Evolutionary conservation across 2,888 invertebrate species (phyloP).

Genomic region (Vanessa cardui): DNA sequence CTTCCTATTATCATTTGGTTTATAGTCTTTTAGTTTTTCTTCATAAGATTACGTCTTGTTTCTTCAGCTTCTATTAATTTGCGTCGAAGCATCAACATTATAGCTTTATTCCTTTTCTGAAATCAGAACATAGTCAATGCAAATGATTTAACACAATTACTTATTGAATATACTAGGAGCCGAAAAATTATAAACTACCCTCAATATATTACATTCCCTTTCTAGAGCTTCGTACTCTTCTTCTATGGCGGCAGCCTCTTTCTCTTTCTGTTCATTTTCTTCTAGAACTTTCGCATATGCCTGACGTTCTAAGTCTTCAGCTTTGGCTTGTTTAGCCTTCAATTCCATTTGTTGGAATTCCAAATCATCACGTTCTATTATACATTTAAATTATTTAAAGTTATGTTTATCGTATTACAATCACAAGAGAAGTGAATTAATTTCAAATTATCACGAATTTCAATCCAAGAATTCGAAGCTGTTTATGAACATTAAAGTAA

Average conservation of each 20-base stretch:
- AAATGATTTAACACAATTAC: not conserved
- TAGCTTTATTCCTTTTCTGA: conserved; percentile 76
- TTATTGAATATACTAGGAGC: not conserved
- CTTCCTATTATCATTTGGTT: not conserved
- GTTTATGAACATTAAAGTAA: too few relatives aligned
- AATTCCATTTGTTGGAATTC: conserved; percentile 44
- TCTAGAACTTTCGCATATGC: conserved; percentile 51
- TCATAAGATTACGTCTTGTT: conserved; percentile 54
- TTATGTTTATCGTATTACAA: too few relatives aligned
- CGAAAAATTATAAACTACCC: conserved; percentile 47
- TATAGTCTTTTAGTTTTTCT: conserved; percentile 34
- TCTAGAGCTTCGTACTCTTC: conserved; percentile 59
- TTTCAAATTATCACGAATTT: too few relatives aligned
- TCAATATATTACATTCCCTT: conserved; percentile 64
- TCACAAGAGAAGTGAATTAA: too few relatives aligned
- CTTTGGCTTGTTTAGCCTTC: conserved; percentile 54
- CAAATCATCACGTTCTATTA: conserved; percentile 27
- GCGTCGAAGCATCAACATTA: conserved; percentile 69
- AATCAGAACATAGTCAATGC: conserved; percentile 23
- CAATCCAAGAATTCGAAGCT: too few relatives aligned
- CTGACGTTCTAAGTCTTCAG: conserved; percentile 51
- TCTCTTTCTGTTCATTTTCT: conserved; percentile 51
- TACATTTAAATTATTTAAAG: not conserved
- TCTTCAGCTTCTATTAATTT: conserved; percentile 67
- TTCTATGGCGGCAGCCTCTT: conserved; percentile 54